Conservation (phyloP, 2,888 invertebrate species). For the Acronicta leporina region DNA sequence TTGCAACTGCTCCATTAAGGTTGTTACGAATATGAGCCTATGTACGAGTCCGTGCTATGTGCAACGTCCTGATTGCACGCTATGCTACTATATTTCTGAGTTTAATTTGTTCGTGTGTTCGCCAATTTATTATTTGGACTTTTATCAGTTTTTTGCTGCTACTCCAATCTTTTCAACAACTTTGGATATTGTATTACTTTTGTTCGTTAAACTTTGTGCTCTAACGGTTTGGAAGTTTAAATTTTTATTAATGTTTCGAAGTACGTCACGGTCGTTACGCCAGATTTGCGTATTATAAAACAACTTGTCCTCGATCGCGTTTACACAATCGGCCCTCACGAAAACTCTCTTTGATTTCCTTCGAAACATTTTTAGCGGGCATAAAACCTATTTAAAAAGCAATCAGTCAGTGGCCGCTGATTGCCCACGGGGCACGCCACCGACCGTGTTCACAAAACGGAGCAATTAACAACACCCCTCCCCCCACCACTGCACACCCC, state of each 20-base stretch:
- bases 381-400: slow-evolving; percentile 89
- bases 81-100: slow-evolving; percentile 30
- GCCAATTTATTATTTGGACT: slow-evolving; percentile 35
- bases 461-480: slow-evolving; percentile 86
- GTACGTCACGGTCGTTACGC: slow-evolving; percentile 67
- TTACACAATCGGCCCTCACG: slow-evolving; percentile 75
- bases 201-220: slow-evolving; percentile 1
- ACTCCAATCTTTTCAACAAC: slow-evolving; percentile 31
- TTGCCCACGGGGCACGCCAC: slow-evolving; percentile 86
- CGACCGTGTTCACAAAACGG: slow-evolving; percentile 89
- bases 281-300: slow-evolving; percentile 65
- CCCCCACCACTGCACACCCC: slow-evolving; percentile 64
- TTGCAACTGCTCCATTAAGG: slow-evolving; percentile 66
- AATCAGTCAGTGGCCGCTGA: slow-evolving; percentile 88
- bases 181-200: slow-evolving; percentile 22
- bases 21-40: slow-evolving; percentile 57
- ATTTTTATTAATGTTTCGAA: slow-evolving; percentile 20
- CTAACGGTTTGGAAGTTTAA: neutral
- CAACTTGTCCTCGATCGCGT: slow-evolving; percentile 73
- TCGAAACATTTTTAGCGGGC: slow-evolving; percentile 85
- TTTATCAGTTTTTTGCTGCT: slow-evolving; percentile 25
- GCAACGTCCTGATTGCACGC: slow-evolving; percentile 53
- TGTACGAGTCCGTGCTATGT: slow-evolving; percentile 39
- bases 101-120: slow-evolving; percentile 42
- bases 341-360: slow-evolving; percentile 82